Evolutionary conservation across 2,888 invertebrate genomes (phyloP).

Genomic region (Tetranychus piercei): DNA sequence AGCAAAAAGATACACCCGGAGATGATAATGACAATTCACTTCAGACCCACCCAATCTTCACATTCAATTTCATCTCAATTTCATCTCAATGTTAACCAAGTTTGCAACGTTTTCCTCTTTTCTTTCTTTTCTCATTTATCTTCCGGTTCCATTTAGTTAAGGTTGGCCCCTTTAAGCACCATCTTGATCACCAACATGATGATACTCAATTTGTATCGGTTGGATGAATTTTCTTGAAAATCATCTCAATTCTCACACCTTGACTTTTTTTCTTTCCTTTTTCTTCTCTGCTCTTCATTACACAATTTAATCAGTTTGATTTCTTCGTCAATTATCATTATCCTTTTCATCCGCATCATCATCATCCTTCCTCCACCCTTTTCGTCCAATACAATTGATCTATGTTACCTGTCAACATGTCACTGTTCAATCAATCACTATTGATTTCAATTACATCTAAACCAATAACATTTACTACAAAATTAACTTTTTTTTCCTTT

Average conservation of each 20-base stretch:
- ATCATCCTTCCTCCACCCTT: not conserved
- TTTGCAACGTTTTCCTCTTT: not conserved
- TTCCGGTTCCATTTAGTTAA: not conserved
- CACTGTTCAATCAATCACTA: not conserved
- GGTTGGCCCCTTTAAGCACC: not conserved
- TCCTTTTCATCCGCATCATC: not conserved
- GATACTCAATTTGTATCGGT: not conserved
- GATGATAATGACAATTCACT: not conserved
- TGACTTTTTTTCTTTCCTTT: not conserved
- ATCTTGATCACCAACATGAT: not conserved
- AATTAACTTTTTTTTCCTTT: not conserved
- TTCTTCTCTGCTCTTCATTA: conserved; percentile 1
- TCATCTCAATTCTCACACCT: conserved; percentile 1
- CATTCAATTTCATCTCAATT: not conserved
- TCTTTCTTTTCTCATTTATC: not conserved
- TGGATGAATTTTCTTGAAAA: not conserved
- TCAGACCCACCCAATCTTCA: not conserved
- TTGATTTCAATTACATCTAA: not conserved
- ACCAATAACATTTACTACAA: not conserved
- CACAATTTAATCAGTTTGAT: not conserved
- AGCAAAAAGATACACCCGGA: not conserved
- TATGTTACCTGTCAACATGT: not conserved
- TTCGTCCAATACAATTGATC: conserved; percentile 3
- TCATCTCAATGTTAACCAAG: not conserved
- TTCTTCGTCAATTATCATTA: not conserved